These are phyloP conservation scores for Trichopoda pennipes DNA, from an alignment of 2,888 invertebrate species.

Conservation along the genomic window DNA sequence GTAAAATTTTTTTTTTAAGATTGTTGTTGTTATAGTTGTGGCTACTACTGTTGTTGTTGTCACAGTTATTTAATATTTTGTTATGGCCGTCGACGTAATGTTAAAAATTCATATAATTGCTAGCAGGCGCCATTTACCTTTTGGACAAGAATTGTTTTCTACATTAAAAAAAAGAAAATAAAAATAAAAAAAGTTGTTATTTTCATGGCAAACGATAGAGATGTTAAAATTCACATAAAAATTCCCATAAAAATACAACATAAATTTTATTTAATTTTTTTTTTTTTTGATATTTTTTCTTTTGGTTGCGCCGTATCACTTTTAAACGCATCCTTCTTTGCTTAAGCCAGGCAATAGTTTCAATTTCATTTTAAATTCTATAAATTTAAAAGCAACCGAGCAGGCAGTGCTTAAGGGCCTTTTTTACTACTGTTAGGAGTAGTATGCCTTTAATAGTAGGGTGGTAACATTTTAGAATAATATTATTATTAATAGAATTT, in stretches of 20 bases:
- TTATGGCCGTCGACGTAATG: constrained; percentile 4
- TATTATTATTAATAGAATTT: no score
- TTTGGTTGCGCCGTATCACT: constrained; percentile 1
- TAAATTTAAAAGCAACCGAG: constrained; percentile 65
- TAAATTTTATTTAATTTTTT: constrained; percentile 9
- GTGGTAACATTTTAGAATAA: background rate
- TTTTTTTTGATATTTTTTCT: background rate
- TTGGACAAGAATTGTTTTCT: constrained; percentile 24
- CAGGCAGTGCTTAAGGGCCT: constrained; percentile 60
- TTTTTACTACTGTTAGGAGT: constrained; percentile 10
- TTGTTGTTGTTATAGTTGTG: background rate
- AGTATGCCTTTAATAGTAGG: background rate
- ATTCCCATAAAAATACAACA: constrained; percentile 43
- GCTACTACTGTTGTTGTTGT: background rate
- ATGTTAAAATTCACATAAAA: constrained; percentile 41
- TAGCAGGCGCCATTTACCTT: constrained; percentile 63
- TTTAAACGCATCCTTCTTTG: constrained; percentile 42
- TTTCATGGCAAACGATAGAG: constrained; percentile 41
- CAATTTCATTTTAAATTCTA: constrained; percentile 65
- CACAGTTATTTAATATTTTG: constrained; percentile 2
- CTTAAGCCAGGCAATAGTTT: constrained; percentile 46
- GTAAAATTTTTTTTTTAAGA: constrained; percentile 27
- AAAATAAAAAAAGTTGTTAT: constrained; percentile 8
- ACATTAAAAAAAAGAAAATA: background rate
- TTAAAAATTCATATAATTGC: constrained; percentile 27